Evolutionary conservation across 1,140 invertebrate genomes (phyloP).

Genomic region (Yoshiicerus persimilis): DNA sequence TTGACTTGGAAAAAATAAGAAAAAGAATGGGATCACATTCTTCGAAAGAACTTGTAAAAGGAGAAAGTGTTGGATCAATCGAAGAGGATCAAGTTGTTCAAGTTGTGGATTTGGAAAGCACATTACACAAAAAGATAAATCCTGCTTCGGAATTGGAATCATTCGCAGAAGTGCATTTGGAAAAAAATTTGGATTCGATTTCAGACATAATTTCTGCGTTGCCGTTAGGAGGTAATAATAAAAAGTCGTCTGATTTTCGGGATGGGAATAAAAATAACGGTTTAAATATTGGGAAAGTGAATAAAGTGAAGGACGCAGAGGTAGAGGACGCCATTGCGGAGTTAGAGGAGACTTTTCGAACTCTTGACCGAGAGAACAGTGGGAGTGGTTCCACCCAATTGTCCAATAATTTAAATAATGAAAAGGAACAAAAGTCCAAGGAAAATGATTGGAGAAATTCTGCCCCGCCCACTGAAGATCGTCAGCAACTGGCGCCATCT

Average conservation of each 20-base stretch:
- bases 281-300: not conserved
- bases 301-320: conserved; percentile 6
- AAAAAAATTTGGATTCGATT: not conserved
- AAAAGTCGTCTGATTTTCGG: not conserved
- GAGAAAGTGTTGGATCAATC: not conserved
- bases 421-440: not conserved
- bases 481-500: not conserved
- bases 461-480: not conserved
- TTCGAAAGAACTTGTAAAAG: not conserved
- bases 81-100: not conserved
- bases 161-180: not conserved
- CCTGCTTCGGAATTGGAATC: not conserved
- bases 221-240: not conserved
- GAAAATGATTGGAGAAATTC: not conserved
- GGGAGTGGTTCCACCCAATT: not conserved
- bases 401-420: not conserved
- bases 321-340: conserved; percentile 24
- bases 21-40: not conserved
- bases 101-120: not conserved
- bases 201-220: not conserved
- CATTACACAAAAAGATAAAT: not conserved
- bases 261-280: not conserved
- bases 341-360: conserved; percentile 21
- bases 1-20: too few species aligned
- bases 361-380: not conserved